Conservation (phyloP, 1,140 invertebrate species). For the Drosophila sturtevanti region DNA sequence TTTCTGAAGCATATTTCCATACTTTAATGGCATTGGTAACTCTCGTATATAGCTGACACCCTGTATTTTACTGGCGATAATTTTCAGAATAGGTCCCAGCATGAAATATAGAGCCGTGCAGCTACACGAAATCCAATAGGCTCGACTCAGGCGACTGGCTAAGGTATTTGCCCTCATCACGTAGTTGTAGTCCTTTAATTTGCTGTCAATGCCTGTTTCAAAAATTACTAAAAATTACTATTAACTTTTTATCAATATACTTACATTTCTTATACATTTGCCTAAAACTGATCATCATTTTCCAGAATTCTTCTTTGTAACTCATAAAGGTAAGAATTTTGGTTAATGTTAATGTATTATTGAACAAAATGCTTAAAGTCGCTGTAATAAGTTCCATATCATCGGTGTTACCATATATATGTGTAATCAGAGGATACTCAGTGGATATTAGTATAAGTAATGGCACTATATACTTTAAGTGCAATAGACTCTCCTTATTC, state of each 20-base stretch:
- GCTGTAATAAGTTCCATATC: slow-evolving; percentile 68
- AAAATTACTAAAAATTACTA: neutral
- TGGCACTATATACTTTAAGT: slow-evolving; percentile 39
- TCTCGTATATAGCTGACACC: slow-evolving; percentile 37
- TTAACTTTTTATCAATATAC: slow-evolving; percentile 6
- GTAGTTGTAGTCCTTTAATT: slow-evolving; percentile 12
- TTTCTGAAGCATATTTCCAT: neutral
- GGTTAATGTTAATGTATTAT: slow-evolving; percentile 67
- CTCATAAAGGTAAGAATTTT: slow-evolving; percentile 68
- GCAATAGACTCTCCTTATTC: slow-evolving; percentile 9
- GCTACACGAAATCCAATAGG: slow-evolving; percentile 60
- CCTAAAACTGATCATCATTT: slow-evolving; percentile 61
- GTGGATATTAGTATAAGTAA: slow-evolving; percentile 67
- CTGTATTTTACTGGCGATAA: slow-evolving; percentile 32
- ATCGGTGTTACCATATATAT: slow-evolving; percentile 56
- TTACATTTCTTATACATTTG: slow-evolving; percentile 63
- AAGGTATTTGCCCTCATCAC: slow-evolving; percentile 48
- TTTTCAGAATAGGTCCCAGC: slow-evolving; percentile 61
- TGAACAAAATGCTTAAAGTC: slow-evolving; percentile 67
- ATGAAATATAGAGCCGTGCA: slow-evolving; percentile 69
- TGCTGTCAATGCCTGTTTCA: slow-evolving; percentile 32
- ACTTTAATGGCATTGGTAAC: slow-evolving; percentile 77
- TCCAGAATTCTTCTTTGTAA: slow-evolving; percentile 56
- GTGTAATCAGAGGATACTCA: slow-evolving; percentile 64
- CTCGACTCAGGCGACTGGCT: slow-evolving; percentile 51